A percentile compares a stretch with the other conserved stretches of the same genome.
phyloP scores from a whole-genome alignment of 2,888 invertebrate species.

The Galerucella pusilla region DNA sequence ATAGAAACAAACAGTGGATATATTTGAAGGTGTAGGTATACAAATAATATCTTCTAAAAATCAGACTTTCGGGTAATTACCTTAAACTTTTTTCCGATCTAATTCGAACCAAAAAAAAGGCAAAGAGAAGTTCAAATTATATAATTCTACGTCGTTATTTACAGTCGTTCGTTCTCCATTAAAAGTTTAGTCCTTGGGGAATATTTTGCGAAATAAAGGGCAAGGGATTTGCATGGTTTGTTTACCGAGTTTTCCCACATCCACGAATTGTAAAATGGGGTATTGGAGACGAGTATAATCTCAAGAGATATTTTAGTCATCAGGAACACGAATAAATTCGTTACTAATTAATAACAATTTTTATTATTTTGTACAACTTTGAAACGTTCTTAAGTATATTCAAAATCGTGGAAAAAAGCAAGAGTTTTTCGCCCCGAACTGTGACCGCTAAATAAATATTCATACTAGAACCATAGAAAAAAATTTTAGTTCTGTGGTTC shows the following conservation, averaged over 20 bases:
- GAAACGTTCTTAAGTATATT: no score
- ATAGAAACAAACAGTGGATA: no score
- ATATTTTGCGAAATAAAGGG: constrained; percentile 60
- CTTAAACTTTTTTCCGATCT: constrained; percentile 44
- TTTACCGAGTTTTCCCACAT: constrained; percentile 21
- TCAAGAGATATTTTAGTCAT: constrained; percentile 3
- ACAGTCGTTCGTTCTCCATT: constrained; percentile 59
- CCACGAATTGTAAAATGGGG: constrained; percentile 10
- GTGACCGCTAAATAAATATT: no score
- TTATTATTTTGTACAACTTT: neutral
- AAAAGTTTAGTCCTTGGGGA: constrained; percentile 59
- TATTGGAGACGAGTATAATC: neutral
- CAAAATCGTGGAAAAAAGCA: no score
- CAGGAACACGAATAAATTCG: neutral
- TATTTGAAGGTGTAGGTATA: neutral
- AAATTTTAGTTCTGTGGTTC: no score
- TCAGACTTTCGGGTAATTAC: constrained; percentile 21
- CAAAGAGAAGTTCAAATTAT: constrained; percentile 51
- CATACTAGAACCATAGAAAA: no score
- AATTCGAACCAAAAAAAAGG: constrained; percentile 54
- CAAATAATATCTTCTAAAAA: neutral
- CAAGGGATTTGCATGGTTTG: constrained; percentile 42
- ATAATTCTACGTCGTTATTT: constrained; percentile 61
- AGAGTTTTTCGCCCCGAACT: no score
- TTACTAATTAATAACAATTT: neutral